A percentile compares a stretch with the other conserved stretches of the same genome.
Conservation (phyloP, 2,113 vertebrate genomes). For the Grammomys dolichurus region DNA sequence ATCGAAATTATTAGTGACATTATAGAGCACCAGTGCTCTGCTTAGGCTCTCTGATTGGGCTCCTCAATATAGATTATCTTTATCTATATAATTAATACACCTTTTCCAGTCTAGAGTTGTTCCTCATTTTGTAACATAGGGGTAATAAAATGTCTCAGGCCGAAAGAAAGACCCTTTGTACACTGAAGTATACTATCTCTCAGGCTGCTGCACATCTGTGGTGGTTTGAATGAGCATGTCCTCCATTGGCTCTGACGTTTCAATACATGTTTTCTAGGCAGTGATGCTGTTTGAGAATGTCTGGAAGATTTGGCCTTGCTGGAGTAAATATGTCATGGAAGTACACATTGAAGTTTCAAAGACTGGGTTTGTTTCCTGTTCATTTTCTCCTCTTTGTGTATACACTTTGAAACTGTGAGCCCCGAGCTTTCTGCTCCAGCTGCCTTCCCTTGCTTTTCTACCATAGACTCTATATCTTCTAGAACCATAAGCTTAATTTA, state of each 20-base stretch:
- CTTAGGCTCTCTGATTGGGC: not conserved
- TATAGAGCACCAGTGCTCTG: not conserved
- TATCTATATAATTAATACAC: conserved; percentile 16
- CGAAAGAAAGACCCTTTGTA: not conserved
- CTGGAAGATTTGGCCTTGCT: not conserved
- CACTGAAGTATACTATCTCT: not conserved
- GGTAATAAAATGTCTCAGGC: not conserved
- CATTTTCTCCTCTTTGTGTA: not conserved
- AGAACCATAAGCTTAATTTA: not conserved
- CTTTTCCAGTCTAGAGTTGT: not conserved
- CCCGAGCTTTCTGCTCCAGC: not conserved
- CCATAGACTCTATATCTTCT: not conserved
- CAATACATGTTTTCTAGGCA: not conserved
- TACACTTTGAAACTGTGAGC: not conserved
- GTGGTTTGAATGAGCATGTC: not conserved
- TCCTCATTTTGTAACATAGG: not conserved
- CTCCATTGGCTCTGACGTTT: not conserved
- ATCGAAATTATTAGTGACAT: conserved; percentile 58
- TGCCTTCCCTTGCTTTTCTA: not conserved
- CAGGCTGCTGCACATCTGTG: not conserved
- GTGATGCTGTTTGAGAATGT: not conserved
- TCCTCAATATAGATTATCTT: not conserved
- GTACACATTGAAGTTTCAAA: too few species aligned
- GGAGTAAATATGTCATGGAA: not conserved
- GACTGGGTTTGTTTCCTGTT: too few species aligned